Base-by-base conservation (phyloP, 2,113 vertebrate species). In the Cyanoderma ruficeps region DNA sequence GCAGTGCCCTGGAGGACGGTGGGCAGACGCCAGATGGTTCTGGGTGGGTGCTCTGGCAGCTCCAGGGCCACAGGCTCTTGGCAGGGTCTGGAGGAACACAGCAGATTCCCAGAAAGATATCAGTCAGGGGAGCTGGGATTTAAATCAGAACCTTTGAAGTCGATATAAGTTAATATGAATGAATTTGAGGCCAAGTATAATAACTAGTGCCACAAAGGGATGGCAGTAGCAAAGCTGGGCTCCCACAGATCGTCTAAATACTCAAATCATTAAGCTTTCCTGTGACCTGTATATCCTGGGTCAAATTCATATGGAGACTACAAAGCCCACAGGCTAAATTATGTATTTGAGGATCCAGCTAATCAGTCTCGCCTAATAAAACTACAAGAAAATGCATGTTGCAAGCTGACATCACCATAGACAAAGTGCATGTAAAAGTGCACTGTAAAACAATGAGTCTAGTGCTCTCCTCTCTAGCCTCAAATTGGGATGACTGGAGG, bases 1-100 rank as follows among this genome's bases (percentile, higher is more conserved):
- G 81, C 7, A 0, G 39, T 83, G 90, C 96, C 94, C 83, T 0
- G 1, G 83, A 87, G 87, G 76, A 81, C 31, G 0, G 0, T 1
- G 2, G 30, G 82, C 89, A 95, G 96, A 93, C n/a, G 6, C 94
- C 96, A 97, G 94, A 96, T 97, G 96, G 94, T 41, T 82, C 50
- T 2, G 91, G 64, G 84, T 85, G 82, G 82, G 68, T 94, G 83
- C 83, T 86, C 71, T 1, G 6, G 77, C 61, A 84, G 70, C 81
- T 83, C 70, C 71, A 56, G 70, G 77, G 93, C 89, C 76, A 81
- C 7, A 1, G 31, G 53, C 37, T 87, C 49, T 59, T 53, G 75
- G 30, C n/a, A 76, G 74, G 30, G 5, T 47, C 56, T 63, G 37
- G 27, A 60, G 75, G 42, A 12, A 42, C 22, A 47, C 72, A 77